Evolutionary conservation across 2,888 invertebrate species (phyloP).

Genomic region (Laothoe populi): DNA sequence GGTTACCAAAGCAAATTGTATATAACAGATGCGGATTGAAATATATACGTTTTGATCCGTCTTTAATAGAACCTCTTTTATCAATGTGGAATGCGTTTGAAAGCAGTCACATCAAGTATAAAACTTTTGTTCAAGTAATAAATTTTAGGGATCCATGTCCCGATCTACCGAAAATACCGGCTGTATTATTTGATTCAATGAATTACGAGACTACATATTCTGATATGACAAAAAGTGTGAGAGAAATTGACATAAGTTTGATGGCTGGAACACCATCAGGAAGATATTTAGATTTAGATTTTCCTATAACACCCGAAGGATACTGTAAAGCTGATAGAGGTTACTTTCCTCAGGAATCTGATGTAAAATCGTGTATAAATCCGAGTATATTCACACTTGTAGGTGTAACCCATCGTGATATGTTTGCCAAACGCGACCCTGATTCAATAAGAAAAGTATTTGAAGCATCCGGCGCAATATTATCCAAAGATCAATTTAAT

Average conservation of each 20-base stretch:
- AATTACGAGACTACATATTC: constrained; percentile 69
- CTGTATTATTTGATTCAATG: constrained; percentile 58
- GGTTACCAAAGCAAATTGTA: constrained; percentile 71
- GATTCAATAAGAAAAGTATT: constrained; percentile 71
- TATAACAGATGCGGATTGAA: constrained; percentile 71
- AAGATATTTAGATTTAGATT: constrained; percentile 70
- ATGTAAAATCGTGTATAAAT: constrained; percentile 58
- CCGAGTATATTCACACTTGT: constrained; percentile 65
- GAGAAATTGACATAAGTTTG: constrained; percentile 47
- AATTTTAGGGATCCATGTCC: constrained; percentile 72
- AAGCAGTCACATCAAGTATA: constrained; percentile 74
- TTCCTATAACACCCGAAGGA: constrained; percentile 61
- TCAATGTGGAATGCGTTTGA: constrained; percentile 75
- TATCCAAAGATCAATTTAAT: constrained; percentile 77
- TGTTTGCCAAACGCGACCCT: constrained; percentile 68
- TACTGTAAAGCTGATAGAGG: constrained; percentile 57
- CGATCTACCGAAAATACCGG: constrained; percentile 69
- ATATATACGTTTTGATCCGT: constrained; percentile 71
- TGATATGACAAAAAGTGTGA: constrained; percentile 68
- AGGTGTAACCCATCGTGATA: constrained; percentile 67
- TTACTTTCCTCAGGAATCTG: constrained; percentile 67
- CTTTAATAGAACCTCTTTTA: constrained; percentile 77
- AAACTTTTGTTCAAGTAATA: constrained; percentile 76
- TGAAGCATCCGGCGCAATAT: constrained; percentile 77
- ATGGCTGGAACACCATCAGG: constrained; percentile 74